phyloP scores from a whole-genome alignment of 1,140 invertebrate genomes.

The Melanaphis sacchari region DNA sequence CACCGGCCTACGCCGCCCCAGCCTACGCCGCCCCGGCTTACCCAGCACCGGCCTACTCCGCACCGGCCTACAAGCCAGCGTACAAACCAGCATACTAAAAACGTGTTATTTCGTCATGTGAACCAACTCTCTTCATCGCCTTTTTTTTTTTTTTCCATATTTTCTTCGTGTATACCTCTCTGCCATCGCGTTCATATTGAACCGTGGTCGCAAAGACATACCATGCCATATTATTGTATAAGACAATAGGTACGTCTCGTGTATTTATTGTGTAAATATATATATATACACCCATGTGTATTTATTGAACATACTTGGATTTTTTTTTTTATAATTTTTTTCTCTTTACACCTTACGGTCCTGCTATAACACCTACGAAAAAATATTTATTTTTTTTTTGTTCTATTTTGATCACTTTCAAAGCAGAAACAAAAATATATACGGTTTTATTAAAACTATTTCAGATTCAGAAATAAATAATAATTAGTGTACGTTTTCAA shows the following conservation, averaged over 20 bases:
- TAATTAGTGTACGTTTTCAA: too few relatives aligned
- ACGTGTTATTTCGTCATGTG: background rate
- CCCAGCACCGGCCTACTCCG: conserved; percentile 57
- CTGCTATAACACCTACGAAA: too few relatives aligned
- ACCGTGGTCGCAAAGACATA: background rate
- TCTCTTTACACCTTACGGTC: too few relatives aligned
- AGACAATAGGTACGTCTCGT: background rate
- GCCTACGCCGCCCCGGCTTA: conserved; percentile 51
- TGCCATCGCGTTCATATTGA: conserved; percentile 39
- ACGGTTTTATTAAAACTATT: too few relatives aligned
- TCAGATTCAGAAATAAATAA: too few relatives aligned
- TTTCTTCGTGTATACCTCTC: background rate
- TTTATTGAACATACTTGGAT: background rate
- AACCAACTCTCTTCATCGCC: background rate
- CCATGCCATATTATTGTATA: conserved; percentile 19
- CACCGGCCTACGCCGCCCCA: conserved; percentile 54
- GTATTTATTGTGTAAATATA: conserved; percentile 51
- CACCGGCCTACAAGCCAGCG: conserved; percentile 60
- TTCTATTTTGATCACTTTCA: too few relatives aligned
- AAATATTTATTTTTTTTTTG: too few relatives aligned
- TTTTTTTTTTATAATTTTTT: too few relatives aligned
- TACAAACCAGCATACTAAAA: conserved; percentile 53
- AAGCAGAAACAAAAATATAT: too few relatives aligned
- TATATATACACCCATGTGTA: conserved; percentile 20
- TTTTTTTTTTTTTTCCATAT: background rate